Percentiles rank a stretch among this genome's conserved stretches.
Conservation (phyloP, 2,113 vertebrate genomes). For the Leptobrachium ailaonicum region DNA sequence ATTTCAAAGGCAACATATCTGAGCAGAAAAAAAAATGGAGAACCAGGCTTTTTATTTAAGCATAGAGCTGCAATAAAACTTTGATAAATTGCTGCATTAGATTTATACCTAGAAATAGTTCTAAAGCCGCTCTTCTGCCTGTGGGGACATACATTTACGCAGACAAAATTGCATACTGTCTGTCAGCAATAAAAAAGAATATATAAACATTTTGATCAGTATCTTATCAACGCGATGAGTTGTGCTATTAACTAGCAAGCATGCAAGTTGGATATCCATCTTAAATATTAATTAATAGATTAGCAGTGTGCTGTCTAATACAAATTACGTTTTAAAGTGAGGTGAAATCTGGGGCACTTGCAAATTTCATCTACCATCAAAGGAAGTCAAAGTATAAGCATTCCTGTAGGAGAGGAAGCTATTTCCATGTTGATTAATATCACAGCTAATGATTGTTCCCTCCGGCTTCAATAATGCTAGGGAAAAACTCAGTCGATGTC, state of each 20-base stretch:
- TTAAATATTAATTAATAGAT: conserved; percentile 30
- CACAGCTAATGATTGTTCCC: conserved; percentile 46
- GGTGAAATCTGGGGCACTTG: conserved; percentile 36
- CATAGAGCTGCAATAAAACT: conserved; percentile 32
- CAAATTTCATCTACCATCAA: conserved; percentile 47
- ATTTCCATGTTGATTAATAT: conserved; percentile 45
- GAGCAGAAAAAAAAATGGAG: not conserved
- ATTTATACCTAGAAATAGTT: conserved; percentile 44
- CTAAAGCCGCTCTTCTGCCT: conserved; percentile 34
- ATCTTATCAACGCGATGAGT: conserved; percentile 37
- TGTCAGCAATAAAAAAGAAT: conserved; percentile 45
- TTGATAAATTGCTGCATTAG: conserved; percentile 42
- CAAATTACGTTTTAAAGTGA: conserved; percentile 40
- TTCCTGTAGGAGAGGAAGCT: conserved; percentile 44
- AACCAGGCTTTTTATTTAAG: conserved; percentile 9
- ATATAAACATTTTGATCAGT: conserved; percentile 47
- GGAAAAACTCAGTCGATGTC: conserved; percentile 33
- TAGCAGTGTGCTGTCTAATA: conserved; percentile 26
- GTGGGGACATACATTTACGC: conserved; percentile 42
- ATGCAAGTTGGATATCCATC: conserved; percentile 44
- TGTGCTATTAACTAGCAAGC: conserved; percentile 46
- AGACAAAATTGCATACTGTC: conserved; percentile 34
- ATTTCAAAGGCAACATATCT: conserved; percentile 16
- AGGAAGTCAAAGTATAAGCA: conserved; percentile 9
- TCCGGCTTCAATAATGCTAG: conserved; percentile 24